These are phyloP conservation scores for Agonopterix heracliana DNA, from an alignment of 2,888 invertebrate species.

Conservation along the genomic window DNA sequence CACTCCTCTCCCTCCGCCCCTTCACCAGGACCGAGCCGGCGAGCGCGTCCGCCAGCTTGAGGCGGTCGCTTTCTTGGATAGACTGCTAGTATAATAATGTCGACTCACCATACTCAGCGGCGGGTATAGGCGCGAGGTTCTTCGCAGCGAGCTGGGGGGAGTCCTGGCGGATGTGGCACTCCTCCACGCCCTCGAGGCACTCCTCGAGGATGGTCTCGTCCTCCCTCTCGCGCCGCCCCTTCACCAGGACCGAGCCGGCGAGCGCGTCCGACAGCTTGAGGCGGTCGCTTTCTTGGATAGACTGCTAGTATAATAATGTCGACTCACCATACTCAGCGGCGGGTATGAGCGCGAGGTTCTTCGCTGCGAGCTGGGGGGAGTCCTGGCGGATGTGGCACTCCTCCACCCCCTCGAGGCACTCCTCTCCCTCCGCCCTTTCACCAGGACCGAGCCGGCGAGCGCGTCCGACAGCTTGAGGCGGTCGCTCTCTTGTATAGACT, in stretches of 20 bases:
- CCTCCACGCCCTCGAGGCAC: slow-evolving; percentile 28
- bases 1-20: slow-evolving; percentile 33
- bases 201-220: slow-evolving; percentile 45
- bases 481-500: slow-evolving; percentile 31
- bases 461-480: slow-evolving; percentile 26
- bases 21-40: slow-evolving; percentile 42
- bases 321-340: slow-evolving; percentile 42
- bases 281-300: slow-evolving; percentile 29
- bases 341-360: slow-evolving; percentile 34
- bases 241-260: slow-evolving; percentile 40
- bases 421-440: slow-evolving; percentile 30
- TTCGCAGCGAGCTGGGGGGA: slow-evolving; percentile 28
- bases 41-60: slow-evolving; percentile 27
- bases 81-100: slow-evolving; percentile 24
- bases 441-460: slow-evolving; percentile 38
- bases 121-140: slow-evolving; percentile 33
- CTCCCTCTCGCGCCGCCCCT: slow-evolving; percentile 24
- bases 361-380: slow-evolving; percentile 26
- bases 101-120: slow-evolving; percentile 41
- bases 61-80: slow-evolving; percentile 27
- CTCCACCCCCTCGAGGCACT: slow-evolving; percentile 31
- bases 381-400: slow-evolving; percentile 21
- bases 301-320: slow-evolving; percentile 21
- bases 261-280: slow-evolving; percentile 27
- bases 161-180: slow-evolving; percentile 20